phyloP scores from a whole-genome alignment of 2,113 vertebrate species.

The Gymnarchus niloticus region DNA sequence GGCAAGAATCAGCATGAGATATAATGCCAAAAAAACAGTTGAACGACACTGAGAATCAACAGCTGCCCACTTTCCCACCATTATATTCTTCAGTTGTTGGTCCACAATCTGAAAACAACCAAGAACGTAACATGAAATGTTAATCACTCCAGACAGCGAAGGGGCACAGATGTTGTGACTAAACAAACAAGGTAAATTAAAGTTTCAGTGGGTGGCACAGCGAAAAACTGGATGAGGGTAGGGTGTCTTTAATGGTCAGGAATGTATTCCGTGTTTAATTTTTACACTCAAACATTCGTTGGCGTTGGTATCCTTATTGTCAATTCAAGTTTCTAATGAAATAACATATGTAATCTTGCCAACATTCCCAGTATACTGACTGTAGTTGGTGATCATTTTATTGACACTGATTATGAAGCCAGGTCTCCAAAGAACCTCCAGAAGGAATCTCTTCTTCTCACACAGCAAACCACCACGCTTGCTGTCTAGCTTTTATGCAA shows the following conservation, averaged over 20 bases:
- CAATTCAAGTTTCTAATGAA: conserved; percentile 26
- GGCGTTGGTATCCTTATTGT: conserved; percentile 26
- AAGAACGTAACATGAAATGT: not conserved
- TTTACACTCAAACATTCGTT: not conserved
- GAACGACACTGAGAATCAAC: not conserved
- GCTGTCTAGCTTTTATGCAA: not conserved
- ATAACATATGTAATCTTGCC: not conserved
- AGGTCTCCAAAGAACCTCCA: not conserved
- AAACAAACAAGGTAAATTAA: not conserved
- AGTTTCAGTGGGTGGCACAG: not conserved
- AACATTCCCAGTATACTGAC: conserved; percentile 8
- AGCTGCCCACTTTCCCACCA: conserved; percentile 1
- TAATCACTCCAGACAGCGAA: not conserved
- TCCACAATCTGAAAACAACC: not conserved
- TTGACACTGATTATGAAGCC: conserved; percentile 11
- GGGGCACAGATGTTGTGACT: not conserved
- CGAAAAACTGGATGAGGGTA: not conserved
- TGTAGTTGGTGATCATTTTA: conserved; percentile 15
- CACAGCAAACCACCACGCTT: not conserved
- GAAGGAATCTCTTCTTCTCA: not conserved
- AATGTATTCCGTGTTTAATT: not conserved
- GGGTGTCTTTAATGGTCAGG: not conserved
- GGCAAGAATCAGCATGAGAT: conserved; percentile 35
- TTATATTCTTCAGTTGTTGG: not conserved
- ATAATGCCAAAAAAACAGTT: not conserved